Evolutionary conservation across 2,113 vertebrate species (phyloP), one percentile per base, ranked within the genome.

Genomic region (Ariopsis seemanni): DNA sequence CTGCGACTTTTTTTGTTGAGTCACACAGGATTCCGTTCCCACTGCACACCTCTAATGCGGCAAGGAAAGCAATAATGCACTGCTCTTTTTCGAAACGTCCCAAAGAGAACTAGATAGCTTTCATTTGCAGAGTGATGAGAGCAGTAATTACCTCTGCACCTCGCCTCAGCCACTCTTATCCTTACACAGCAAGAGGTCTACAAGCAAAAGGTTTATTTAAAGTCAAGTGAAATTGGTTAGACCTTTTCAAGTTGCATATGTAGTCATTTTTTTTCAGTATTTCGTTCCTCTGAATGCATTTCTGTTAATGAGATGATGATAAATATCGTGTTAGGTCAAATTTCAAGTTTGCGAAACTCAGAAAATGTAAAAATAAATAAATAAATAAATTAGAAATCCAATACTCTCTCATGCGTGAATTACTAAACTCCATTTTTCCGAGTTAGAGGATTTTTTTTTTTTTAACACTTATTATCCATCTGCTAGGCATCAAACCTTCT

Each of bases 81-180:
- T 86, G 79, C 79, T 86, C 27, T 72, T 72, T 42, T 72, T 48
- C 48, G 27, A 82, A 58, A 84, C 67, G 85, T 83, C 85, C 87
- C 81, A 88, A 58, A 55, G 81, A 87, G 87, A 58, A 83, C 79
- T 83, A 60, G 34, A 71, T 71, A 15, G 80, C 85, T 85, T 87
- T 89, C 86, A 90, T 90, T 89, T 84, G 82, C 62, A 60, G 48
- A 85, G 85, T 88, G 87, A 90, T 90, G 85, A 90, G 88, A 85
- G 85, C 50, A 11, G 77, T 89, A 89, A 90, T 89, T 89, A 85
- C 87, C 85, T 85, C 88, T 85, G 87, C 81, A 85, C 85, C 85
- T 83, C 52, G 42, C 85, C 85, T 88, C 87, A 88, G 50, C 84
- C 85, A 18, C 87, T 81, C 84, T 88, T 81, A 62, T 71, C 74